phyloP scores from a whole-genome alignment of 2,797 vertebrate genomes.

The Phaenicophaeus curvirostris region DNA sequence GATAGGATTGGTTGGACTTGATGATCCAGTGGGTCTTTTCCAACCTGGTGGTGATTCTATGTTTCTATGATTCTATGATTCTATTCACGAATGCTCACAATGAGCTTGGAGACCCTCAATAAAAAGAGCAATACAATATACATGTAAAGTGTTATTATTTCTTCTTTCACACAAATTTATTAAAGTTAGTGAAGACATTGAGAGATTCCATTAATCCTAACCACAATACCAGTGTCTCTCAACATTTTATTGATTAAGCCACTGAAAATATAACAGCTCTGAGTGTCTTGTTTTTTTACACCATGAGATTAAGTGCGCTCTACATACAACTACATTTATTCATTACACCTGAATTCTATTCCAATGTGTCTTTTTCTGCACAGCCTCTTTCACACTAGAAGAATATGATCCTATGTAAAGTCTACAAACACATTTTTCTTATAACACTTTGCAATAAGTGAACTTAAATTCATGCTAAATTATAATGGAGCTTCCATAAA shows the following conservation, averaged over 20 bases:
- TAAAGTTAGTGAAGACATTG: conserved; percentile 11
- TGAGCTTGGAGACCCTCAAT: not conserved
- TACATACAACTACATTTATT: not conserved
- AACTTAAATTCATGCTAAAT: conserved; percentile 58
- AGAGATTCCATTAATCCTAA: conserved; percentile 10
- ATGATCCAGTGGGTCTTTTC: too few species aligned
- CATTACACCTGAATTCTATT: not conserved
- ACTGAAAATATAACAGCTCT: not conserved
- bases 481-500: conserved; percentile 20
- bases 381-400: not conserved
- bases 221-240: not conserved
- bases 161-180: not conserved
- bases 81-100: not conserved
- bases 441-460: not conserved
- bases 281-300: not conserved
- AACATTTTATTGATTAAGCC: conserved; percentile 26
- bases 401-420: not conserved
- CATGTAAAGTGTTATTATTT: not conserved
- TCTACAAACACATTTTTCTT: conserved; percentile 21
- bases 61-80: too few species aligned
- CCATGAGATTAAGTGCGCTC: not conserved
- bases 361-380: not conserved
- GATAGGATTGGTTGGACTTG: too few species aligned
- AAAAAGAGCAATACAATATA: not conserved
- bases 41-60: too few species aligned